Base-by-base conservation (phyloP, 2,888 invertebrate species). In the Timema podura region DNA sequence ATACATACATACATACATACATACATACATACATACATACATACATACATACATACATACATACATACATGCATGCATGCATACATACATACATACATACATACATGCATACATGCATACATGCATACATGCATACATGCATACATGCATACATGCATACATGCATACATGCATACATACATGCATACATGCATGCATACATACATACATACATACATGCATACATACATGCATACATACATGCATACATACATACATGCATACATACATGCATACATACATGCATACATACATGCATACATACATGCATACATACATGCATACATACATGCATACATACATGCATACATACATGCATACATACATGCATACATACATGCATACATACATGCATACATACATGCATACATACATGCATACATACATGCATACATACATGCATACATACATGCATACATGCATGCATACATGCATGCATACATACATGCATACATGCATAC, bases 241-340 rank as follows among this genome's bases (percentile, higher is more conserved):
- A 65, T 65, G 15, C 48, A 65, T 65, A 65, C 48, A 65, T 65
- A 15, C 10, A 65, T 65, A 65, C 48, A 65, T 44, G 46, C 48
- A 65, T 65, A 45, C 48, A 65, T 65, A 65, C 15, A 65, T 65
- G 46, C 48, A 65, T 65, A 45, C 48, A 65, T 65, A 65, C 48
- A 48, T 46, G 15, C 45, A 48, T 46, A 16, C 45, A 48, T 46
- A 48, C 45, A 65, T 65, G 46, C 48, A 65, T 65, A 65, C 48
- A 65, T 65, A 45, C 61, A 61, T 61, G 46, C 48, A 65, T 65
- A 65, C 48, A 65, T 44, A 65, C 48, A 65, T 65, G 15, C 48
- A 65, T 65, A 65, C 48, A 65, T 44, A 65, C 48, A 65, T 65
- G 15, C 48, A 65, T 65, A 65, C 48, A 65, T 65, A 65, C 48